Evolutionary conservation across 2,113 vertebrate genomes (phyloP).

Genomic region (Egretta garzetta): DNA sequence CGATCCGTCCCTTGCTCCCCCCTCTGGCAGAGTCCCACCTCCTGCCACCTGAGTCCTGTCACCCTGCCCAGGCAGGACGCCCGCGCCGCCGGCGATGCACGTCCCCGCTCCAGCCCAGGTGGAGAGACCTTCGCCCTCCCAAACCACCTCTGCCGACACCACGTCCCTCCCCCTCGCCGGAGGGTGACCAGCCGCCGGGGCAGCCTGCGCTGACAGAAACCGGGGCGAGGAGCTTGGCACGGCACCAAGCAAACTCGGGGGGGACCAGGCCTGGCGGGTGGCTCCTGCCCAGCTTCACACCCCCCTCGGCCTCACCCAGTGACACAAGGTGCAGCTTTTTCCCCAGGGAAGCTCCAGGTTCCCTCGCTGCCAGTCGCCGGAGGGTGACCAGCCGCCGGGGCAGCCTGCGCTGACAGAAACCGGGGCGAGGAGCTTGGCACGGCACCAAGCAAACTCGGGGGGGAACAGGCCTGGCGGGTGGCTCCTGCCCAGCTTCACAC

Average conservation of each 20-base stretch:
- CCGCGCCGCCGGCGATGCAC: not conserved
- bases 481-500: not conserved
- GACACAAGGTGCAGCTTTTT: not conserved
- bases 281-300: not conserved
- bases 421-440: not conserved
- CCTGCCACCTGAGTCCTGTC: not conserved
- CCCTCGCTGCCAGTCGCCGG: too few relatives aligned
- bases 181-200: not conserved
- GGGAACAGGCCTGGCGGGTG: not conserved
- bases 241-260: not conserved
- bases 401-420: not conserved
- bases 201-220: not conserved
- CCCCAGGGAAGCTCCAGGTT: too few relatives aligned
- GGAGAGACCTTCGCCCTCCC: not conserved
- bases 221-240: not conserved
- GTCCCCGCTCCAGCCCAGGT: not conserved
- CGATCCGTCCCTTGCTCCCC: fast-evolving
- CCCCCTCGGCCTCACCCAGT: not conserved
- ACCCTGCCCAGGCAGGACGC: not conserved
- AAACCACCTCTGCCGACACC: not conserved
- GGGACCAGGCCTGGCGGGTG: not conserved
- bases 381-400: not conserved
- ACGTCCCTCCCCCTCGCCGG: not conserved
- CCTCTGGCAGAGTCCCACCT: not conserved
- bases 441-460: not conserved